phyloP scores from a whole-genome alignment of 2,888 invertebrate genomes.

The Patella ulyssiponensis region DNA sequence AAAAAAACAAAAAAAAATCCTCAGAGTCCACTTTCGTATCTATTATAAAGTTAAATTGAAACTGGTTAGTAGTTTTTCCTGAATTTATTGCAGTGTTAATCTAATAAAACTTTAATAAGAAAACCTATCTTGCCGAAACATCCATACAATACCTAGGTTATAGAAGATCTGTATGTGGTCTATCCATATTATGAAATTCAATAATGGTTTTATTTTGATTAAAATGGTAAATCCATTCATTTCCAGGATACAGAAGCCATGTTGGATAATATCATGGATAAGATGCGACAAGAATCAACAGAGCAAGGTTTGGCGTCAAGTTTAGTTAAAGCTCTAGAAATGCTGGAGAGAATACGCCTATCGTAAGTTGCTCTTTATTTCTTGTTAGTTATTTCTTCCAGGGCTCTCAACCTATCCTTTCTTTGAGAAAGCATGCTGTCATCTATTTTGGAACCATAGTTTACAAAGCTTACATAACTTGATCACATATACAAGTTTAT shows the following conservation, averaged over 20 bases:
- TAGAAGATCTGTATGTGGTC: no score
- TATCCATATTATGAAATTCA: no score
- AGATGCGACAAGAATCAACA: slow-evolving; percentile 70
- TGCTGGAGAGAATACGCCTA: slow-evolving; percentile 65
- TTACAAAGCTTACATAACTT: no score
- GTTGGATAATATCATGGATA: slow-evolving; percentile 70
- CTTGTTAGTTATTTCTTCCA: neutral
- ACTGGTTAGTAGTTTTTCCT: no score
- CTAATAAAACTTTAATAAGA: no score
- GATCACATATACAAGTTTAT: no score
- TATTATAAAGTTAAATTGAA: no score
- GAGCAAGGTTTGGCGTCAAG: slow-evolving; percentile 63
- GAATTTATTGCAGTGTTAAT: no score
- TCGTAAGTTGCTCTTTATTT: slow-evolving; percentile 58
- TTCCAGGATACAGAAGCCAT: slow-evolving; percentile 68
- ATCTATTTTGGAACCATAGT: neutral
- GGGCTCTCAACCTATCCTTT: neutral
- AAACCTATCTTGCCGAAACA: no score
- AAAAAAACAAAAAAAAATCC: no score
- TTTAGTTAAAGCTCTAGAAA: slow-evolving; percentile 62
- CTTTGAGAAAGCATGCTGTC: neutral
- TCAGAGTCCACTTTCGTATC: no score
- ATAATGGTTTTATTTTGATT: neutral
- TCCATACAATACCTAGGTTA: no score
- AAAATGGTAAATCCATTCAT: neutral